Percentiles rank a stretch among this genome's conserved stretches.
phyloP scores from a whole-genome alignment of 35 echinoderm and acorn worm genomes.

The Anneissia japonica region DNA sequence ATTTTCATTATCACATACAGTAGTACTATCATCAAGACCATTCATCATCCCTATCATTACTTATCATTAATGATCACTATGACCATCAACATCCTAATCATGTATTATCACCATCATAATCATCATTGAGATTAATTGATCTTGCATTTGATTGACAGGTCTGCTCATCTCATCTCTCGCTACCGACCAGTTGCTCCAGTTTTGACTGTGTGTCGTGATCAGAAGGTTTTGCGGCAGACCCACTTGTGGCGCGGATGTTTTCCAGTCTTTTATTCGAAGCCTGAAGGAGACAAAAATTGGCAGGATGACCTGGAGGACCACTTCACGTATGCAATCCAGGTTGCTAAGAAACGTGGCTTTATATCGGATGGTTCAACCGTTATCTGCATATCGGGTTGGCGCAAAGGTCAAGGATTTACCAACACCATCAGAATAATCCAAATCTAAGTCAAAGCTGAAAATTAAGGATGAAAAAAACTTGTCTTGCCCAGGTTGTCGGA shows the following conservation, averaged over 20 bases:
- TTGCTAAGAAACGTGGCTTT: conserved; percentile 58
- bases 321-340: conserved; percentile 57
- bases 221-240: conserved; percentile 53
- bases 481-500: too few species aligned
- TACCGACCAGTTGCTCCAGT: conserved; percentile 89
- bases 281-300: conserved; percentile 42
- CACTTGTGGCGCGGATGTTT: conserved; percentile 83
- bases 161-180: conserved; percentile 66
- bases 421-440: conserved; percentile 85
- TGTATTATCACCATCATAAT: too few species aligned
- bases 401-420: conserved; percentile 74
- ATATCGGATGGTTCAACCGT: conserved; percentile 54
- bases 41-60: too few species aligned
- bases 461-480: too few species aligned
- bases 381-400: conserved; percentile 86
- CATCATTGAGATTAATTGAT: too few species aligned
- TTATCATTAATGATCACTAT: too few species aligned
- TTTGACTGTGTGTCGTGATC: conserved; percentile 54
- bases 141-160: conserved; percentile 40
- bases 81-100: too few species aligned
- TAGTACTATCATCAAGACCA: too few species aligned
- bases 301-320: conserved; percentile 68
- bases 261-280: conserved; percentile 46
- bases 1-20: too few species aligned
- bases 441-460: too few species aligned